A percentile compares a stretch with the other conserved stretches of the same genome.
Conservation (phyloP, 2,797 vertebrate species). For the Austrolebias charrua region DNA sequence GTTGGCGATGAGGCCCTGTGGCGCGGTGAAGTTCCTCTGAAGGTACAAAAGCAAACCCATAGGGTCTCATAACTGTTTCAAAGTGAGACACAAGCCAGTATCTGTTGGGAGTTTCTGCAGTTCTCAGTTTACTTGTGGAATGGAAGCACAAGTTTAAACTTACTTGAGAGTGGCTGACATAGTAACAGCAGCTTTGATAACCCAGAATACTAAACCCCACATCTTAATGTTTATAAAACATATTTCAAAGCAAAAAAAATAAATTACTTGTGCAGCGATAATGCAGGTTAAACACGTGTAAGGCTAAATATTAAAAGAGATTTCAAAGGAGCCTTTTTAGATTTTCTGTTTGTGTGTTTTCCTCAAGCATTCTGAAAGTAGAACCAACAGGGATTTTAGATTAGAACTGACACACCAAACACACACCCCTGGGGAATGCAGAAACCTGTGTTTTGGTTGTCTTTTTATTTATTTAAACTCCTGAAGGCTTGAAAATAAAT, state of each 20-base stretch:
- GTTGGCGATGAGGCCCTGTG: too few relatives aligned
- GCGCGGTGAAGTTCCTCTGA: too few relatives aligned
- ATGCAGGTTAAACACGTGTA: slow-evolving; percentile 14
- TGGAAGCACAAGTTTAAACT: too few relatives aligned
- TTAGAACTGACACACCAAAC: slow-evolving; percentile 40
- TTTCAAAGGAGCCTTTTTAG: slow-evolving; percentile 47
- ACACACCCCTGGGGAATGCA: slow-evolving; percentile 24
- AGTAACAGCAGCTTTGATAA: too few relatives aligned
- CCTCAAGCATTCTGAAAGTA: slow-evolving; percentile 21
- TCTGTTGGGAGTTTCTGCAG: too few relatives aligned
- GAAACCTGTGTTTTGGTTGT: slow-evolving; percentile 42
- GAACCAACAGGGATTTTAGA: slow-evolving; percentile 41
- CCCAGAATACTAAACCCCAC: too few relatives aligned
- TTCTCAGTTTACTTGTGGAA: too few relatives aligned
- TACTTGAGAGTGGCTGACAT: too few relatives aligned
- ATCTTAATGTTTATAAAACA: background rate
- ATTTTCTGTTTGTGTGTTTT: slow-evolving; percentile 1
- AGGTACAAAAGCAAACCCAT: too few relatives aligned
- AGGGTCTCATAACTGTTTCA: too few relatives aligned
- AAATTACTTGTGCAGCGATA: background rate
- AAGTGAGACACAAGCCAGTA: too few relatives aligned
- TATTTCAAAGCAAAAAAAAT: slow-evolving; percentile 3
- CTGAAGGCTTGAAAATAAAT: slow-evolving; percentile 34
- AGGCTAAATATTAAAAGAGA: slow-evolving; percentile 46
- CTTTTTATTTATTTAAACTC: slow-evolving; percentile 31